A percentile compares a stretch with the other conserved stretches of the same genome.
Conservation (phyloP, 2,797 vertebrate genomes). For the Rhyacichthys aspro region DNA sequence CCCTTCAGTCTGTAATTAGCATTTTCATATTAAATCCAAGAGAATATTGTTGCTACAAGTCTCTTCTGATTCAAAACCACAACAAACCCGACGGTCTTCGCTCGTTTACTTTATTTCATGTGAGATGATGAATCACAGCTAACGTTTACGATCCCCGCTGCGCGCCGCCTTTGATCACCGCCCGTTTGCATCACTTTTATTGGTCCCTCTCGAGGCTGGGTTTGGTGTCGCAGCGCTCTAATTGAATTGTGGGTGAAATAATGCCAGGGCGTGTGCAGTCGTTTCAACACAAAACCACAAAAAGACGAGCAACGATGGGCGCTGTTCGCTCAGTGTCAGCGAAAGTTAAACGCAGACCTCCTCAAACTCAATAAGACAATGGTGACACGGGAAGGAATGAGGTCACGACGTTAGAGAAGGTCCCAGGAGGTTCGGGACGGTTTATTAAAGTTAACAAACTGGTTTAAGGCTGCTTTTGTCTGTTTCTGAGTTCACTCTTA, state of each 20-base stretch:
- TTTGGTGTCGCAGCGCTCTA: constrained; percentile 31
- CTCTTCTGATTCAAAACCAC: not conserved
- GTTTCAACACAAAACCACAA: constrained; percentile 37
- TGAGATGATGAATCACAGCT: not conserved
- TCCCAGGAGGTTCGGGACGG: constrained; percentile 3
- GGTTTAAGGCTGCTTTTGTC: no score
- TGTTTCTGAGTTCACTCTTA: no score
- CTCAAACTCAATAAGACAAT: constrained; percentile 25
- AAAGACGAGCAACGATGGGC: constrained; percentile 1
- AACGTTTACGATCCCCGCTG: no score
- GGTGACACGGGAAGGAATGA: constrained; percentile 18
- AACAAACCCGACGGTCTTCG: no score
- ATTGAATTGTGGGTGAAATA: constrained; percentile 27
- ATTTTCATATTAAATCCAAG: no score
- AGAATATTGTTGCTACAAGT: not conserved
- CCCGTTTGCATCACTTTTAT: constrained; percentile 22
- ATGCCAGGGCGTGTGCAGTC: constrained; percentile 16
- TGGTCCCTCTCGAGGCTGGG: no score
- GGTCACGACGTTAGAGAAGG: not conserved
- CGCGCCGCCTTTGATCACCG: not conserved
- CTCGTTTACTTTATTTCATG: not conserved
- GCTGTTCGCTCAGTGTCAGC: constrained; percentile 29
- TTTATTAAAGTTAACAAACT: constrained; percentile 8
- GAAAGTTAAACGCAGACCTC: not conserved
- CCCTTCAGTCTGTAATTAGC: no score